These are phyloP conservation scores for Anneissia japonica DNA, from an alignment of 35 echinoderm and acorn worm species.

Conservation along the genomic window DNA sequence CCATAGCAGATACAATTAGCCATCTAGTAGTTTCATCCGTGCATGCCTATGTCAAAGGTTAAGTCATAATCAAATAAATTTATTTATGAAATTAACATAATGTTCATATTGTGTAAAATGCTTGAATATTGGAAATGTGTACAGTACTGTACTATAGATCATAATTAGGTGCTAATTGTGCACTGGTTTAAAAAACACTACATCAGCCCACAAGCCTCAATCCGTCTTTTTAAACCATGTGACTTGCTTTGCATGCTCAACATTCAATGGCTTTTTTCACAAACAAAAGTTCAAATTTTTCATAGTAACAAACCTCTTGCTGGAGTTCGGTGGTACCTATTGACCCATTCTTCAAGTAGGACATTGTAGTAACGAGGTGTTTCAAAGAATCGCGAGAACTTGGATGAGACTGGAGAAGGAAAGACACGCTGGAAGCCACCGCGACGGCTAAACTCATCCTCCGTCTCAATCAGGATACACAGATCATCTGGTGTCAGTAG, in stretches of 20 bases:
- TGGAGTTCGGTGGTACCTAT: constrained; percentile 61
- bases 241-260: not conserved
- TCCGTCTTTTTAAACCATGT: not conserved
- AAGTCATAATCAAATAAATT: too few relatives aligned
- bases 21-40: too few relatives aligned
- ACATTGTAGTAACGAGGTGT: constrained; percentile 77
- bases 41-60: too few relatives aligned
- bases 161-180: not conserved
- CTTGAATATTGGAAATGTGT: not conserved
- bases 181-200: not conserved
- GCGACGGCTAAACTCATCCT: constrained; percentile 75
- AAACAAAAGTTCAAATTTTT: too few relatives aligned
- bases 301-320: constrained; percentile 58
- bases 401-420: constrained; percentile 44
- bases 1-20: too few relatives aligned
- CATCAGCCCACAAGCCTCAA: not conserved
- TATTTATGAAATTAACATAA: too few relatives aligned
- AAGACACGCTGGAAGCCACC: constrained; percentile 71
- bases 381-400: constrained; percentile 84
- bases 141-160: not conserved
- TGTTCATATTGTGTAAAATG: too few relatives aligned
- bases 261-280: too few relatives aligned
- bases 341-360: constrained; percentile 80
- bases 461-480: constrained; percentile 52
- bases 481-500: constrained; percentile 86